Percentiles rank a stretch among this genome's conserved stretches.
Conservation (phyloP, 2,797 vertebrate genomes). For the Pitangus sulphuratus region DNA sequence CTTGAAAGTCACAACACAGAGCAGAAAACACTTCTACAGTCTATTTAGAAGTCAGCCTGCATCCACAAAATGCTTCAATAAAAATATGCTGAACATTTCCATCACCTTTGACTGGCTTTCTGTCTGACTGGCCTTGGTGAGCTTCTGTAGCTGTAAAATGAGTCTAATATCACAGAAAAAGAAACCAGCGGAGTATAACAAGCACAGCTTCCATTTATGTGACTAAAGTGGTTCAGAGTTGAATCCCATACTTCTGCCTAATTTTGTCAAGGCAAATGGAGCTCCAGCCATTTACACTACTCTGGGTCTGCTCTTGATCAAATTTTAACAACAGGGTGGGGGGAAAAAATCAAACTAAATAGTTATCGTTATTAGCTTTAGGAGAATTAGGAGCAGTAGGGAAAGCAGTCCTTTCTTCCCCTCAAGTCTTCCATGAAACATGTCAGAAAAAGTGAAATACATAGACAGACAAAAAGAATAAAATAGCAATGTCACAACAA, state of each 20-base stretch:
- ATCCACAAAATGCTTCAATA: neutral
- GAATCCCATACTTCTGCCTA: neutral
- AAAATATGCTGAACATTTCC: neutral
- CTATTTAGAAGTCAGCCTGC: neutral
- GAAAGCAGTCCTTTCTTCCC: neutral
- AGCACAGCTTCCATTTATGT: neutral
- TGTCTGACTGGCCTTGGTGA: neutral
- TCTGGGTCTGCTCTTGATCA: neutral
- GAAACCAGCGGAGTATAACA: neutral
- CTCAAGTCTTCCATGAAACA: neutral
- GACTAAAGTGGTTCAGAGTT: neutral
- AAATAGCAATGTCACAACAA: neutral
- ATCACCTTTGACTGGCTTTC: neutral
- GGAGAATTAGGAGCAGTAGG: neutral
- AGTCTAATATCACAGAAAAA: neutral
- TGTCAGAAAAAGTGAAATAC: neutral
- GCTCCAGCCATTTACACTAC: neutral
- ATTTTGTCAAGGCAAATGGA: neutral
- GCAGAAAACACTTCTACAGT: neutral
- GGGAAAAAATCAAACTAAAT: neutral
- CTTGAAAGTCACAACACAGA: neutral
- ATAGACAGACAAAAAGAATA: neutral
- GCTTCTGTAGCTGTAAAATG: neutral
- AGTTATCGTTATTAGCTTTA: neutral
- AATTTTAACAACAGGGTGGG: neutral